A percentile compares a stretch with the other conserved stretches of the same genome.
Evolutionary conservation across 2,888 invertebrate species (phyloP).

Genomic region (Catocala nupta): DNA sequence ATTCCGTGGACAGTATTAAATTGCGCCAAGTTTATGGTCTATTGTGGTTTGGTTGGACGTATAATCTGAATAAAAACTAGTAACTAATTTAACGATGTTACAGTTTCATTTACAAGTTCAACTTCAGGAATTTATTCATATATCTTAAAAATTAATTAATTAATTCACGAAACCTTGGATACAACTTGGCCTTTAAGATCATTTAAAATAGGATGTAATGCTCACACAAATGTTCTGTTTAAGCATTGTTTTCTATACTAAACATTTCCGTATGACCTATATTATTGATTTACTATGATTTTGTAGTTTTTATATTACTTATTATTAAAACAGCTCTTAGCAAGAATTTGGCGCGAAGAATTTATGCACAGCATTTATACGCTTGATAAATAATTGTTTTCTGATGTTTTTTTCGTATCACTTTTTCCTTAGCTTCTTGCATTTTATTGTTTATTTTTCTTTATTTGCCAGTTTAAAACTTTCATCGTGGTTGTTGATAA

Average conservation of each 20-base stretch:
- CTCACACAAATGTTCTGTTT: neutral
- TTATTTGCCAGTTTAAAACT: constrained; percentile 29
- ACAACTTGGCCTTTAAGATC: constrained; percentile 26
- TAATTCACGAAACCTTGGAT: constrained; percentile 33
- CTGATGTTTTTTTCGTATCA: constrained; percentile 17
- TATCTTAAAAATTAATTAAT: constrained; percentile 33
- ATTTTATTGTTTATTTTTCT: constrained; percentile 13
- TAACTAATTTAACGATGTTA: constrained; percentile 27
- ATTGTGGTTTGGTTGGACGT: constrained; percentile 65
- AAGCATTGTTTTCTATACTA: neutral
- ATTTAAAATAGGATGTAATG: constrained; percentile 19
- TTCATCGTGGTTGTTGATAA: constrained; percentile 26
- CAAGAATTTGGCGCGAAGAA: constrained; percentile 20
- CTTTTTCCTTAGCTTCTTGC: constrained; percentile 11
- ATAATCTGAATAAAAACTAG: constrained; percentile 49
- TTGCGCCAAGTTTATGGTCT: constrained; percentile 61
- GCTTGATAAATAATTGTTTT: constrained; percentile 32
- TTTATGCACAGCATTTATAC: constrained; percentile 15
- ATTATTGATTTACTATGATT: neutral
- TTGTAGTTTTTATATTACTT: neutral
- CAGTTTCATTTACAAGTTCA: constrained; percentile 29
- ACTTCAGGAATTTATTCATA: constrained; percentile 27
- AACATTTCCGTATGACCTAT: constrained; percentile 2
- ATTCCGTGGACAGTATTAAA: constrained; percentile 44
- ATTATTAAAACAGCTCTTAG: constrained; percentile 2